phyloP scores from a whole-genome alignment of 2,888 invertebrate species.

The Nezara viridula region DNA sequence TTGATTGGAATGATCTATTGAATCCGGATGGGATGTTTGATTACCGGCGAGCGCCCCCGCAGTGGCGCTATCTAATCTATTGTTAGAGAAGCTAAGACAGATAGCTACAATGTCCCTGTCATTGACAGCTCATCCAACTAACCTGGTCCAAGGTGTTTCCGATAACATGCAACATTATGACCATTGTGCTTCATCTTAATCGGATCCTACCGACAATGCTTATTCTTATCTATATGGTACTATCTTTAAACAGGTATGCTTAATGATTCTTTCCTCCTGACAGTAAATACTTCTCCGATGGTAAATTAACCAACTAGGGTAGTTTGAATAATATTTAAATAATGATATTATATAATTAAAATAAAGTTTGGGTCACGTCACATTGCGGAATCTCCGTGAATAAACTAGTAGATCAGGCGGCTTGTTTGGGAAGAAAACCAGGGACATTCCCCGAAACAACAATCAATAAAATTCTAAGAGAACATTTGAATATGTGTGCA shows the following conservation, averaged over 20 bases:
- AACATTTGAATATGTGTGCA: too few relatives aligned
- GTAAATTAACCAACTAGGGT: too few relatives aligned
- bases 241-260: neutral
- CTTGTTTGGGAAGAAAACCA: too few relatives aligned
- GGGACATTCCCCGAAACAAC: too few relatives aligned
- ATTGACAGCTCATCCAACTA: slow-evolving; percentile 23
- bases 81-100: slow-evolving; percentile 29
- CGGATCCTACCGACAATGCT: neutral
- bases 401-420: too few relatives aligned
- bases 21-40: slow-evolving; percentile 12
- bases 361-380: too few relatives aligned
- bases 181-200: neutral
- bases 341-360: too few relatives aligned
- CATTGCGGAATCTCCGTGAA: too few relatives aligned
- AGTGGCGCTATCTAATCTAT: slow-evolving; percentile 16
- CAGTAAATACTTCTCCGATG: neutral
- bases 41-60: neutral
- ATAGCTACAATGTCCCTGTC: slow-evolving; percentile 7
- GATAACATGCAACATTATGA: neutral
- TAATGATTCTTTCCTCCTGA: neutral
- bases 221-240: neutral
- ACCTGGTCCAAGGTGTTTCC: neutral
- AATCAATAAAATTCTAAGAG: too few relatives aligned
- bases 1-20: slow-evolving; percentile 11
- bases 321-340: too few relatives aligned